phyloP scores from a whole-genome alignment of 2,113 vertebrate genomes.

The Oriolus oriolus region DNA sequence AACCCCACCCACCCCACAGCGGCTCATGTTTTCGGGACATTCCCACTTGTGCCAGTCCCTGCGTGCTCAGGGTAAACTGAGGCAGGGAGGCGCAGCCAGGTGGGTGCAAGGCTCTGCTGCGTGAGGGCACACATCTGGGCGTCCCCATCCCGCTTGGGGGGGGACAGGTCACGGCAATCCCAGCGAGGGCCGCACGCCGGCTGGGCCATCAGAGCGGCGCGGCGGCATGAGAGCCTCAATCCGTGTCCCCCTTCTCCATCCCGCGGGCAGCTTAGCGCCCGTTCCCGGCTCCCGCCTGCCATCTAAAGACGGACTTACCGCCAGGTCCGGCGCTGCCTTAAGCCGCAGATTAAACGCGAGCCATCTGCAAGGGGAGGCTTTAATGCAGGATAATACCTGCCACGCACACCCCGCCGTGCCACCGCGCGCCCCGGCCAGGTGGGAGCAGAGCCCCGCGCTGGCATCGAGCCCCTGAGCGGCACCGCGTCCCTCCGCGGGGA shows the following conservation, averaged over 20 bases:
- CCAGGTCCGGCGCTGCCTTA: constrained; percentile 21
- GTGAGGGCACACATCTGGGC: not conserved
- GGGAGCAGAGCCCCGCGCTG: not conserved
- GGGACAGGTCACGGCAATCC: rapidly evolving
- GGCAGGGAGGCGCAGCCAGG: not conserved
- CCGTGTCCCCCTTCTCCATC: not conserved
- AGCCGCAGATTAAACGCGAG: constrained; percentile 44
- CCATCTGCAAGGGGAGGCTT: constrained; percentile 54
- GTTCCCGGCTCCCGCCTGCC: constrained; percentile 49
- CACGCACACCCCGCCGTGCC: not conserved
- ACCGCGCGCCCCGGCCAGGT: not conserved
- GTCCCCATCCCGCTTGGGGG: not conserved
- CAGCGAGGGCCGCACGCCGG: not conserved
- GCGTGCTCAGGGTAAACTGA: not conserved
- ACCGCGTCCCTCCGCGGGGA: rapidly evolving
- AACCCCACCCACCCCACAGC: not conserved
- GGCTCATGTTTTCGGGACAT: not conserved
- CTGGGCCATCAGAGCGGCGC: not conserved
- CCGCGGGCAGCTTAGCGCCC: not conserved
- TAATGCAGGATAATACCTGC: constrained; percentile 41
- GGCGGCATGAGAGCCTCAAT: not conserved
- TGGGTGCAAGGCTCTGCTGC: rapidly evolving
- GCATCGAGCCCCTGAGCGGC: not conserved
- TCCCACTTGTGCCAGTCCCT: not conserved
- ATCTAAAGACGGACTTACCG: constrained; percentile 52